These are phyloP conservation scores for Deroplatys truncata DNA, from an alignment of 2,888 invertebrate genomes.

Conservation along the genomic window DNA sequence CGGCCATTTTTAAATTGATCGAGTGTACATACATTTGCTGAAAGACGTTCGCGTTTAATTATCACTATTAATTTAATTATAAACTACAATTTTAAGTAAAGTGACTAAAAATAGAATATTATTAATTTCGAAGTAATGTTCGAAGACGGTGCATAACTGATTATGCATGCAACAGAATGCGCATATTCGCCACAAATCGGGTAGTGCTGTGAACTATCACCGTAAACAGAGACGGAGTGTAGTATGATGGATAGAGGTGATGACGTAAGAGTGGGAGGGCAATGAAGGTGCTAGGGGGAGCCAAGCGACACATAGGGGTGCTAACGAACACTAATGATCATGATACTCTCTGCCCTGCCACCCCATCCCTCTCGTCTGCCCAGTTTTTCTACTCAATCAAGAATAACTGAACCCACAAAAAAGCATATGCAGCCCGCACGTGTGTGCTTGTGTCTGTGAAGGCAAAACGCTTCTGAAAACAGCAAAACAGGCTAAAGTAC, in stretches of 20 bases:
- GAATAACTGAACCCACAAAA: neutral
- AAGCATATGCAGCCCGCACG: neutral
- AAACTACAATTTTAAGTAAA: no score
- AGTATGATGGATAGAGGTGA: neutral
- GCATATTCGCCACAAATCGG: neutral
- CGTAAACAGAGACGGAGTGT: neutral
- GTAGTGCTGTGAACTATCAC: neutral
- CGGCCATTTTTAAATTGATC: no score
- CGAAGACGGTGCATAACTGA: neutral
- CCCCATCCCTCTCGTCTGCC: neutral
- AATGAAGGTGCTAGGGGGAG: slow-evolving; percentile 4
- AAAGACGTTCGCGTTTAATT: no score
- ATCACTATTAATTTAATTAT: no score
- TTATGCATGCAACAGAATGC: neutral
- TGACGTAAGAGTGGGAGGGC: neutral
- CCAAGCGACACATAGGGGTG: neutral
- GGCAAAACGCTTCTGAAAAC: no score
- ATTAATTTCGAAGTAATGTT: no score
- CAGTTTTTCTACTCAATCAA: neutral
- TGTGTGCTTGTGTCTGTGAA: neutral
- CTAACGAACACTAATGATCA: slow-evolving; percentile 5
- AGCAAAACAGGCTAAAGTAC: neutral
- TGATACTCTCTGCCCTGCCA: neutral
- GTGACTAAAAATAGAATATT: no score
- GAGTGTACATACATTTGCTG: no score